A percentile compares a stretch with the other conserved stretches of the same genome.
Evolutionary conservation across 1,140 invertebrate genomes (phyloP).

Genomic region (Aphelenchoides besseyi): DNA sequence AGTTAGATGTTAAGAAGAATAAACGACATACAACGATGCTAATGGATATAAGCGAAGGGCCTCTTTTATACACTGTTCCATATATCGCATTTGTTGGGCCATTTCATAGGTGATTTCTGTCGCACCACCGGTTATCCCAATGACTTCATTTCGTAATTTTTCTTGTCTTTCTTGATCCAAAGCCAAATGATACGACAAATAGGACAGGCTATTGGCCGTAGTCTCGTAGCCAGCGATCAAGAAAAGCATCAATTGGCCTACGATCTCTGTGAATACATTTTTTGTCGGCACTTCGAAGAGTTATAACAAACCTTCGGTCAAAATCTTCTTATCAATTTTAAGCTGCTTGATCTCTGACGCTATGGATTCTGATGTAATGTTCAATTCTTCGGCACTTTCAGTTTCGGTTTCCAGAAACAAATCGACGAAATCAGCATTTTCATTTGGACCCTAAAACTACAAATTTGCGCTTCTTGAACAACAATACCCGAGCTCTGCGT

Average conservation of each 20-base stretch:
- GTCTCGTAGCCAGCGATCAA: conserved; percentile 65
- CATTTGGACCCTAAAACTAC: neutral
- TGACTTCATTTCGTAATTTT: conserved; percentile 61
- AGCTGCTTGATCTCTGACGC: conserved; percentile 3
- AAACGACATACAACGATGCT: conserved; percentile 4
- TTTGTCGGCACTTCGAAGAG: neutral
- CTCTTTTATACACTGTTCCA: conserved; percentile 64
- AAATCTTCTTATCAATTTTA: conserved; percentile 18
- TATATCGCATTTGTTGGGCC: conserved; percentile 58
- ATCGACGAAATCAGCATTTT: conserved; percentile 18
- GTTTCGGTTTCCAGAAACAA: conserved; percentile 18
- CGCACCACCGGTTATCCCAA: conserved; percentile 16
- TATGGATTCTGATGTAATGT: neutral
- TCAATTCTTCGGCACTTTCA: conserved; percentile 11
- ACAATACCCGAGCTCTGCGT: conserved; percentile 19
- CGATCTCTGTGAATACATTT: conserved; percentile 13
- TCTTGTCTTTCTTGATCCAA: conserved; percentile 63
- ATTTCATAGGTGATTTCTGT: conserved; percentile 38
- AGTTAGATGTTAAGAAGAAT: neutral
- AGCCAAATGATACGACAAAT: conserved; percentile 62
- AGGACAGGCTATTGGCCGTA: conserved; percentile 62
- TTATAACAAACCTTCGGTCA: conserved; percentile 18
- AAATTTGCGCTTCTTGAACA: neutral
- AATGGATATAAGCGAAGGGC: conserved; percentile 62
- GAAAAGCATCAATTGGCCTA: conserved; percentile 57